phyloP scores from a whole-genome alignment of 2,797 vertebrate genomes.

The Sparus aurata region DNA sequence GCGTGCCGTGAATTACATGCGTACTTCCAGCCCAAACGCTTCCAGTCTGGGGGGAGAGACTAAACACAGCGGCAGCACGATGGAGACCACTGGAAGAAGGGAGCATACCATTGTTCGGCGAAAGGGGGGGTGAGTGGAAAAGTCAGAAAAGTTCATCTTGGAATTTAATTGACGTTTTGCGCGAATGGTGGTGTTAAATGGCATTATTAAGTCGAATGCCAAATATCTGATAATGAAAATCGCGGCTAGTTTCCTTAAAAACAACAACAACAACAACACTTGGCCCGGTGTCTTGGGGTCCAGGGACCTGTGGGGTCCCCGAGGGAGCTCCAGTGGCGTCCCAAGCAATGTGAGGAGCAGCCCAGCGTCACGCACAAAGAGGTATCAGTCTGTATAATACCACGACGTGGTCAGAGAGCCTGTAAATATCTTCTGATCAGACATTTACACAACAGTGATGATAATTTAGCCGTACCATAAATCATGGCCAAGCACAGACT shows the following conservation, averaged over 20 bases:
- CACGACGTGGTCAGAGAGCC: neutral
- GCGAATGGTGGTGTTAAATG: fast-evolving
- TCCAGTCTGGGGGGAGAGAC: slow-evolving; percentile 44
- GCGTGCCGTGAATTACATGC: slow-evolving; percentile 5
- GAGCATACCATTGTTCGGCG: slow-evolving; percentile 70
- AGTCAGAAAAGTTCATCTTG: slow-evolving; percentile 15
- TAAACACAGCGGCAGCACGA: slow-evolving; percentile 47
- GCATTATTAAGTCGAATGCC: fast-evolving
- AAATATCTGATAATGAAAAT: neutral
- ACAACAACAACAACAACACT: neutral
- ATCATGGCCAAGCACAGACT: neutral
- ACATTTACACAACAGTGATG: neutral
- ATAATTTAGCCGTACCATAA: neutral
- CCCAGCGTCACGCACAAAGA: neutral
- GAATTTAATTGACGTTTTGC: no score
- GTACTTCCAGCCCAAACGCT: slow-evolving; percentile 17
- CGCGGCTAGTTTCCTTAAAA: neutral
- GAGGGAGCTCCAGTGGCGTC: slow-evolving; percentile 23
- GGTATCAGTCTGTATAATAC: neutral
- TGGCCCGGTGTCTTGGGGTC: neutral
- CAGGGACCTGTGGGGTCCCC: slow-evolving; percentile 11
- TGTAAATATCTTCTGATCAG: neutral
- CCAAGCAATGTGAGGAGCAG: neutral
- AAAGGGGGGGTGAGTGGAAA: slow-evolving; percentile 58
- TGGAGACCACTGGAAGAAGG: slow-evolving; percentile 51